Conservation (phyloP, 1,140 invertebrate genomes). For the Zaprionus capensis region DNA sequence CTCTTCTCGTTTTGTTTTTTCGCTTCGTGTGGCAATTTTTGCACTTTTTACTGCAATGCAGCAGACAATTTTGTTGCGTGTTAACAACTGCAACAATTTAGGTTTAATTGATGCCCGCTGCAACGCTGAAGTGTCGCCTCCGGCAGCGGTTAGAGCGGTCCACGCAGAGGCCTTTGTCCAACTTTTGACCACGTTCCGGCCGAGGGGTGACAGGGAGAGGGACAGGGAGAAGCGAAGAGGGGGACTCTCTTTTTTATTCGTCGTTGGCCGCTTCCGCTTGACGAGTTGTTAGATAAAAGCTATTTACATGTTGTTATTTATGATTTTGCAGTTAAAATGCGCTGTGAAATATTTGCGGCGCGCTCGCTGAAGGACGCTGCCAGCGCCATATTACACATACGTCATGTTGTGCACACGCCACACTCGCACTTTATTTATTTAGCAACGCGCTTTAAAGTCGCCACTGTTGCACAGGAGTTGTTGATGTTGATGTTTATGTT, state of each 20-base stretch:
- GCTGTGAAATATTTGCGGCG: slow-evolving; percentile 67
- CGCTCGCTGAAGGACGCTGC: slow-evolving; percentile 32
- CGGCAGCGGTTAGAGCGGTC: slow-evolving; percentile 26
- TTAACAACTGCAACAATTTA: slow-evolving; percentile 83
- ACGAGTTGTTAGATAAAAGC: slow-evolving; percentile 82
- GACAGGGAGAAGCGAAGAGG: not conserved
- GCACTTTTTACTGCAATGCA: slow-evolving; percentile 72
- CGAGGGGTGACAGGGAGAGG: not conserved
- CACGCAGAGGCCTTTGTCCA: slow-evolving; percentile 57
- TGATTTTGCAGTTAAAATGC: slow-evolving; percentile 82
- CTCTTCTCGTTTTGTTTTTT: slow-evolving; percentile 37
- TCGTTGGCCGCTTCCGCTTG: slow-evolving; percentile 66
- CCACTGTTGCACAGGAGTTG: slow-evolving; percentile 6
- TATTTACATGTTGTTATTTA: slow-evolving; percentile 83
- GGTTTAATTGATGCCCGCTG: slow-evolving; percentile 80
- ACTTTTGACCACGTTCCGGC: slow-evolving; percentile 60
- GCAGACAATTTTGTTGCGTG: slow-evolving; percentile 82
- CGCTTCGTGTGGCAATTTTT: slow-evolving; percentile 33
- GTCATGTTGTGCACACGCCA: slow-evolving; percentile 48
- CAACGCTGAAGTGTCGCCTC: slow-evolving; percentile 68
- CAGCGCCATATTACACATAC: slow-evolving; percentile 48
- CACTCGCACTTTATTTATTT: slow-evolving; percentile 22
- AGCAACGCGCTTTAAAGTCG: slow-evolving; percentile 31
- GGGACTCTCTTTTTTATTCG: not conserved
- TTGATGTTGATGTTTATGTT: slow-evolving; percentile 20